phyloP scores from a whole-genome alignment of 2,888 invertebrate species.

The Himalopsyche anomala region DNA sequence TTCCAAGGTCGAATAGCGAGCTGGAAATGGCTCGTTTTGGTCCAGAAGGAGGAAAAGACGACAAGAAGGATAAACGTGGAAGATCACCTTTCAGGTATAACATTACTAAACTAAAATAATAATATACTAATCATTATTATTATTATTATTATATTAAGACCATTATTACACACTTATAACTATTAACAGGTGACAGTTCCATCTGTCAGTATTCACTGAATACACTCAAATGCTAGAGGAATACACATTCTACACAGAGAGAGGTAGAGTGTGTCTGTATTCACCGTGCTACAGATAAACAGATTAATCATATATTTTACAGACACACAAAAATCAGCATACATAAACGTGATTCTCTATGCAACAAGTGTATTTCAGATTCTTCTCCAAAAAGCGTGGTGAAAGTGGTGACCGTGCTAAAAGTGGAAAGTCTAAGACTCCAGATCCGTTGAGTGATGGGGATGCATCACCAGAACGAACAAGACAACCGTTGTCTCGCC shows the following conservation, averaged over 20 bases:
- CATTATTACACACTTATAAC: too few species aligned
- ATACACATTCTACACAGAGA: too few species aligned
- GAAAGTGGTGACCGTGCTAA: conserved; percentile 82
- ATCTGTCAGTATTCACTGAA: too few species aligned
- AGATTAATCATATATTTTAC: too few species aligned
- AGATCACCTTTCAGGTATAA: conserved; percentile 92
- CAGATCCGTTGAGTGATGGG: conserved; percentile 79
- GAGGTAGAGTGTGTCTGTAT: too few species aligned
- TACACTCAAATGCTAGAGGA: too few species aligned
- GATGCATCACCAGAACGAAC: conserved; percentile 73
- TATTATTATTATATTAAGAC: neutral
- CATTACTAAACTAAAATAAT: conserved; percentile 35
- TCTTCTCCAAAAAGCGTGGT: conserved; percentile 89
- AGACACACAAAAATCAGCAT: too few species aligned
- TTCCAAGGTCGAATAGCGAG: conserved; percentile 84
- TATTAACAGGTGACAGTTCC: too few species aligned
- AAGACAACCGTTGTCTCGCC: conserved; percentile 54
- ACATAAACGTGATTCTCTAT: neutral
- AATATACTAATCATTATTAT: neutral
- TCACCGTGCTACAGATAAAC: too few species aligned
- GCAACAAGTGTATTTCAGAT: conserved; percentile 74
- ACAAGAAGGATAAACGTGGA: conserved; percentile 85
- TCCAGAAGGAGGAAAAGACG: conserved; percentile 76
- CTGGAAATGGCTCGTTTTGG: conserved; percentile 83
- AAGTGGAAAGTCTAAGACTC: conserved; percentile 81